These are phyloP conservation scores for Palythoa caribaeorum DNA, from an alignment of 92 coral and sea anemone species.

Conservation along the genomic window DNA sequence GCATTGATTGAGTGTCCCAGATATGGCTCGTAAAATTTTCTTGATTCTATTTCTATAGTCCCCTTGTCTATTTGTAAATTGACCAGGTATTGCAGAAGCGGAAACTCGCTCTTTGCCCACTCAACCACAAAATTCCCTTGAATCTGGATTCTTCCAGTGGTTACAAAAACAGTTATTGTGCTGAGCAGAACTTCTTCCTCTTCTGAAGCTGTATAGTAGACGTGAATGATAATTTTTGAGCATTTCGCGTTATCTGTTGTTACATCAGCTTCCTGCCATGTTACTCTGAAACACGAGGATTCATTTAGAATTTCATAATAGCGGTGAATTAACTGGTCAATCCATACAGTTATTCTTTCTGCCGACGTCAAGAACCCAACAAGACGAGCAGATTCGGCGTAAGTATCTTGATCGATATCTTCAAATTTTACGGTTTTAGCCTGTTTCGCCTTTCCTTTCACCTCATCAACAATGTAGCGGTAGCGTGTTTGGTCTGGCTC, in stretches of 20 bases:
- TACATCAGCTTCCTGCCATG: slow-evolving; percentile 5
- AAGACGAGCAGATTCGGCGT: background rate
- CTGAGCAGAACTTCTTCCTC: background rate
- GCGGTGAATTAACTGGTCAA: background rate
- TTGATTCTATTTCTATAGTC: background rate
- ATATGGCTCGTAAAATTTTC: background rate
- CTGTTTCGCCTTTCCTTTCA: background rate
- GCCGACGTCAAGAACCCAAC: background rate
- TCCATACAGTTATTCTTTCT: background rate
- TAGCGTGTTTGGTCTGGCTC: background rate
- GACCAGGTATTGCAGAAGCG: background rate
- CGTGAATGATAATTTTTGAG: background rate
- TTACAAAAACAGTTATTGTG: background rate
- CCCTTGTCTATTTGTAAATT: background rate
- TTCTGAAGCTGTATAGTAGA: too few species aligned
- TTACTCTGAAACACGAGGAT: background rate
- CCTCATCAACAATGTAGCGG: background rate
- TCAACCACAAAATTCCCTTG: background rate
- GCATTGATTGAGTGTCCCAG: background rate
- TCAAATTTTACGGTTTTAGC: background rate
- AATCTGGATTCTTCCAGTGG: background rate
- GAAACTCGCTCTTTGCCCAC: background rate
- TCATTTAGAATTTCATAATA: background rate
- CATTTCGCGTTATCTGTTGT: background rate
- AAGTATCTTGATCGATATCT: background rate